These are phyloP conservation scores for Callionymus lyra DNA, from an alignment of 2,113 vertebrate species.

Conservation along the genomic window DNA sequence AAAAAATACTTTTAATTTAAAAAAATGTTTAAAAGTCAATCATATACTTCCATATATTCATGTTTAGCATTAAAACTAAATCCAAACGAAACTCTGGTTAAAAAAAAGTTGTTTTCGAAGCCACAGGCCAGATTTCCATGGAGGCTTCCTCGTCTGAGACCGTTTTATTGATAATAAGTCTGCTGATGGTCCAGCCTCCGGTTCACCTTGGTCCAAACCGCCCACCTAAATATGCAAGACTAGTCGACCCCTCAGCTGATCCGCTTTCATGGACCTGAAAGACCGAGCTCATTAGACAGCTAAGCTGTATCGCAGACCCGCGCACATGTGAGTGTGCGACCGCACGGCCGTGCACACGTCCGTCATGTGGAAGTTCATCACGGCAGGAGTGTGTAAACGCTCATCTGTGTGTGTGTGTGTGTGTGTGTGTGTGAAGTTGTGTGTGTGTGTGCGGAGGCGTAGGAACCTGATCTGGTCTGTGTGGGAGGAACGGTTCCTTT, in stretches of 20 bases:
- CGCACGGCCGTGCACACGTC: conserved; percentile 22
- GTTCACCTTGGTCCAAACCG: conserved; percentile 55
- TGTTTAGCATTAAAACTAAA: too few species aligned
- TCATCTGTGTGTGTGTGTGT: conserved; percentile 41
- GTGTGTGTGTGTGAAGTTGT: conserved; percentile 27
- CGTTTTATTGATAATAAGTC: conserved; percentile 46
- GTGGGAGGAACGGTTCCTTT: conserved; percentile 46
- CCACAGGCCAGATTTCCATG: conserved; percentile 41
- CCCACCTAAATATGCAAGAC: conserved; percentile 45
- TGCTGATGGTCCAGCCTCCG: conserved; percentile 46
- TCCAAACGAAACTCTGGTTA: too few species aligned
- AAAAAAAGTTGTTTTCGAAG: too few species aligned
- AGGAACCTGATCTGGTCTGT: conserved; percentile 61
- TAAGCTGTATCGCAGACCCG: conserved; percentile 56
- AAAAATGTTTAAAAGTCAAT: too few species aligned
- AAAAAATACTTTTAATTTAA: too few species aligned
- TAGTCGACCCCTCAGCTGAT: conserved; percentile 59
- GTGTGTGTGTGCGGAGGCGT: conserved; percentile 46
- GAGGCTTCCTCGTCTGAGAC: conserved; percentile 41
- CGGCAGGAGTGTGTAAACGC: conserved; percentile 36
- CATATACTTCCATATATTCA: conserved; percentile 21
- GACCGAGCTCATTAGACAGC: conserved; percentile 57
- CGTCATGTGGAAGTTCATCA: conserved; percentile 42
- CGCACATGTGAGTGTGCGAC: conserved; percentile 18
- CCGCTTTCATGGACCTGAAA: conserved; percentile 59